Percentiles rank a stretch among this genome's conserved stretches.
Conservation (phyloP, 1,140 invertebrate genomes). For the Hyphantria cunea region DNA sequence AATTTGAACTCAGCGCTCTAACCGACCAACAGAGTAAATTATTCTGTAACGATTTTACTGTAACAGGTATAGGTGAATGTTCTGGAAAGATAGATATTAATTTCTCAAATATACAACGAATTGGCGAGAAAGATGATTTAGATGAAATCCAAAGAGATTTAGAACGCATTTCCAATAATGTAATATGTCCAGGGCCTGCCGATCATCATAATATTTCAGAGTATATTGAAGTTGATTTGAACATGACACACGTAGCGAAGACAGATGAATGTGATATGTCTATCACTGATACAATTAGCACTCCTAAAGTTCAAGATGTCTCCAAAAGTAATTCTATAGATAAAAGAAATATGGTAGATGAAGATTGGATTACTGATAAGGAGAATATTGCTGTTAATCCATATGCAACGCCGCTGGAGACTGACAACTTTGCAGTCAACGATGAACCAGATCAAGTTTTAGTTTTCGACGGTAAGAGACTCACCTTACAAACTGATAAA, state of each 20-base stretch:
- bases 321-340: slow-evolving; percentile 40
- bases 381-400: slow-evolving; percentile 69
- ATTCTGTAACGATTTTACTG: slow-evolving; percentile 56
- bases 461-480: slow-evolving; percentile 67
- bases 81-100: slow-evolving; percentile 58
- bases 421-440: slow-evolving; percentile 58
- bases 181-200: slow-evolving; percentile 38
- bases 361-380: slow-evolving; percentile 60
- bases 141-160: slow-evolving; percentile 66
- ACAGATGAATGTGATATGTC: slow-evolving; percentile 63
- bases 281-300: slow-evolving; percentile 60
- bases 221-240: slow-evolving; percentile 68
- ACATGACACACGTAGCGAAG: slow-evolving; percentile 51
- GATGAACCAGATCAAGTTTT: slow-evolving; percentile 57
- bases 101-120: slow-evolving; percentile 55
- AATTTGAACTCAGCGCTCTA: slow-evolving; percentile 60
- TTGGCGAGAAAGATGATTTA: slow-evolving; percentile 56
- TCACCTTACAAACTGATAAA: slow-evolving; percentile 55
- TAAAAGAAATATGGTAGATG: slow-evolving; percentile 35
- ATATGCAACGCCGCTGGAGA: slow-evolving; percentile 51
- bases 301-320: slow-evolving; percentile 55
- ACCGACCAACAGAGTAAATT: slow-evolving; percentile 61
- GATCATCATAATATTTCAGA: slow-evolving; percentile 46
- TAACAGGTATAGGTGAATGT: slow-evolving; percentile 46
- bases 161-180: slow-evolving; percentile 47